Base-by-base conservation (phyloP, 2,888 invertebrate species). In the Trachelus troglodyta region DNA sequence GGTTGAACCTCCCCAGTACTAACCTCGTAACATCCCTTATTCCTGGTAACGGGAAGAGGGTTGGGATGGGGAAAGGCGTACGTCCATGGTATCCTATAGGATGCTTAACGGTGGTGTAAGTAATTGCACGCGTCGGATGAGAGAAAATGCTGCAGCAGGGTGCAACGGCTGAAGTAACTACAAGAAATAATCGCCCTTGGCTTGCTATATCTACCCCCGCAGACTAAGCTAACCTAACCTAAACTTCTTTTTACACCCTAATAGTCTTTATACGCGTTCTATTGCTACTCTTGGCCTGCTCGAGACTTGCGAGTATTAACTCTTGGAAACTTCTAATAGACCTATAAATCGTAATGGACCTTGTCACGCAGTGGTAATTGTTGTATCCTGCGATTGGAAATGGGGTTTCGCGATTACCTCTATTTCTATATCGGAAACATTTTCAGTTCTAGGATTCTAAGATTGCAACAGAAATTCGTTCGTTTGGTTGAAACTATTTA, bases 321-420 rank as follows among this genome's bases (percentile, higher is more conserved):
- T 82, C 69, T 69, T 74, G 34, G 76, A 76, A 76, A 71, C 71
- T 69, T 33, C 73, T 68, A 56, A 76, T 69, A 69, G 74, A 73
- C 23, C 80, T 77, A 82, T 82, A 82, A 82, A 82, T 82, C 77
- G 79, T 79, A 77, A 82, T 81, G 75, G 73, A 69, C 73, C 76
- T 23, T 74, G 33, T 69, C 33, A 12, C 30, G 69, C 15, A 6
- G 69, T 31, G 30, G 69, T 69, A 69, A 69, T 69, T 69, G 69
- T 69, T 69, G 69, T 30, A 69, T 69, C 30, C 33, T 30, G 33
- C 69, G 11, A 69, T 69, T 69, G 69, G 69, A 40, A 40, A 69
- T 30, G 2, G 69, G 12, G 11, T 30, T 69, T 31, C 30, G 40
- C 40, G 15, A 40, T 40, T 40, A 40, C 40, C 40, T 15, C 15